Conservation (phyloP, 2,113 vertebrate genomes). For the Embiotoca jacksoni region DNA sequence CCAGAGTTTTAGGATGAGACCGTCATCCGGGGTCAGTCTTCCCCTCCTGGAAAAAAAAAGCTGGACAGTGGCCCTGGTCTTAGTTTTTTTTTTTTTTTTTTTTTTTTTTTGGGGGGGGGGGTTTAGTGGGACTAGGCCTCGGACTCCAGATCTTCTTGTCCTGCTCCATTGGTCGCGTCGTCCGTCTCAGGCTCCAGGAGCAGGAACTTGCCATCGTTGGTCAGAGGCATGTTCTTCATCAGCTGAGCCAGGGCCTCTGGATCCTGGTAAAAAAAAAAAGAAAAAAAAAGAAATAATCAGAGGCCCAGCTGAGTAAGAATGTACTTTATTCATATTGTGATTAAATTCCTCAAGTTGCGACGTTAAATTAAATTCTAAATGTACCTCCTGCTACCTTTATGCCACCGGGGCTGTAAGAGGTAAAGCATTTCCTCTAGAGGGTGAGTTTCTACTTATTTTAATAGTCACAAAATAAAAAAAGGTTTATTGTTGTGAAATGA, state of each 20-base stretch:
- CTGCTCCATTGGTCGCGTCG: constrained; percentile 75
- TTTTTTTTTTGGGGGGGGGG: constrained; percentile 1
- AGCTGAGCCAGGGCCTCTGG: constrained; percentile 93
- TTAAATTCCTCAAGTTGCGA: not conserved
- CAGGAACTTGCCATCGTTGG: constrained; percentile 94
- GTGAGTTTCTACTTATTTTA: not conserved
- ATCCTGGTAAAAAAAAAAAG: constrained; percentile 82
- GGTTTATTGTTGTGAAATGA: no score
- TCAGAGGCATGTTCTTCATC: constrained; percentile 93
- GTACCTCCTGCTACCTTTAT: not conserved
- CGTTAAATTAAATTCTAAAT: not conserved
- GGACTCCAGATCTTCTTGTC: constrained; percentile 89
- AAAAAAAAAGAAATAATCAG: not conserved
- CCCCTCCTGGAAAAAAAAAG: not conserved
- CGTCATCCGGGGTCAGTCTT: constrained; percentile 19
- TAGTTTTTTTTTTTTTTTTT: not conserved
- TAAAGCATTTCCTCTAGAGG: constrained; percentile 40
- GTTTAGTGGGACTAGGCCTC: constrained; percentile 86
- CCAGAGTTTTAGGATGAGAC: constrained; percentile 27
- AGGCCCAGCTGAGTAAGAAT: not conserved
- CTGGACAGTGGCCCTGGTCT: not conserved
- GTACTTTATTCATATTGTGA: not conserved
- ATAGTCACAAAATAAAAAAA: not conserved
- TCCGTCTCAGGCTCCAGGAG: constrained; percentile 87
- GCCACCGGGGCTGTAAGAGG: not conserved